Evolutionary conservation across 2,888 invertebrate species (phyloP).

Genomic region (Polymixis lichenea): DNA sequence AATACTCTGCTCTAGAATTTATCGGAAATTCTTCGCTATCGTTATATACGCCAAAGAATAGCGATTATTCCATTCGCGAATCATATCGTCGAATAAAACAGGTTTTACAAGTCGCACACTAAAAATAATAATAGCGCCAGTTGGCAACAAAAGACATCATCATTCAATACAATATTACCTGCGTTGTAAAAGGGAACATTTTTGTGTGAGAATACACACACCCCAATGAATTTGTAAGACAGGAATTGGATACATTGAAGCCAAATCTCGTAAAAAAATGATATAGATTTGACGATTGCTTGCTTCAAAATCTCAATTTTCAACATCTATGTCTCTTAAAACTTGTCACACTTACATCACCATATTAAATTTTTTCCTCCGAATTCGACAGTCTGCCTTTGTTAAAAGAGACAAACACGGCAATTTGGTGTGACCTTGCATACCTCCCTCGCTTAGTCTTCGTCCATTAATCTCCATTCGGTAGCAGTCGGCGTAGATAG

Average conservation of each 20-base stretch:
- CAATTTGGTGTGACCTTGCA: slow-evolving; percentile 54
- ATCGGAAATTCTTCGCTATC: background rate
- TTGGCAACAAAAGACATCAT: slow-evolving; percentile 28
- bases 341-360: slow-evolving; percentile 32
- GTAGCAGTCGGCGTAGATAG: slow-evolving; percentile 29
- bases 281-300: slow-evolving; percentile 4
- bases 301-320: slow-evolving; percentile 1
- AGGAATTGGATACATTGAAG: slow-evolving; percentile 26
- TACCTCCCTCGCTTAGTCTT: slow-evolving; percentile 36
- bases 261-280: background rate
- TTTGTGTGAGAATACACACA: slow-evolving; percentile 24
- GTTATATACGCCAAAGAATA: background rate
- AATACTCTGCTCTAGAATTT: slow-evolving; percentile 8
- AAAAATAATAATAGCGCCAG: slow-evolving; percentile 35
- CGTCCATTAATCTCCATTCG: slow-evolving; percentile 38
- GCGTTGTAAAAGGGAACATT: slow-evolving; percentile 5
- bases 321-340: slow-evolving; percentile 18
- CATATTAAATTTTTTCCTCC: slow-evolving; percentile 22
- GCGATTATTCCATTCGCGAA: slow-evolving; percentile 26
- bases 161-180: slow-evolving; percentile 39
- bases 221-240: slow-evolving; percentile 33
- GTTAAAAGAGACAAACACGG: slow-evolving; percentile 42
- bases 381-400: slow-evolving; percentile 30
- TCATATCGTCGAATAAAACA: slow-evolving; percentile 22
- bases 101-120: slow-evolving; percentile 12